Conservation (phyloP, 2,113 vertebrate genomes). For the Dryoscopus gambensis region DNA sequence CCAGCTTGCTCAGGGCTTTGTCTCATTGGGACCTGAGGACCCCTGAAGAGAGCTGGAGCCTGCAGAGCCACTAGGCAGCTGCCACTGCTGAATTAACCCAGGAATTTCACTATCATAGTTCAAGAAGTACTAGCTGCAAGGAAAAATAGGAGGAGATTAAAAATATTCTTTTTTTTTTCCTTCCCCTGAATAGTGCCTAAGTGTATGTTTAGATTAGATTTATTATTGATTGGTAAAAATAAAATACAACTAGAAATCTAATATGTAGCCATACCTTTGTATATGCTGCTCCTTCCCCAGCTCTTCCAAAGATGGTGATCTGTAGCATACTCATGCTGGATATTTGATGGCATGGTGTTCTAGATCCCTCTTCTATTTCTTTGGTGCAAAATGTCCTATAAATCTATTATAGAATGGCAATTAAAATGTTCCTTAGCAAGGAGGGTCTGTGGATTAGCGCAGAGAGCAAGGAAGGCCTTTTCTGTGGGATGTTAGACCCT, state of each 20-base stretch:
- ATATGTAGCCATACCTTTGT: not conserved
- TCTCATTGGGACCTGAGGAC: fast-evolving
- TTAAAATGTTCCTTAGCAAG: not conserved
- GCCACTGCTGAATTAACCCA: not conserved
- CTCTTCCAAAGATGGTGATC: not conserved
- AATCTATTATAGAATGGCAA: not conserved
- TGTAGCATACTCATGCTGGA: fast-evolving
- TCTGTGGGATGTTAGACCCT: not conserved
- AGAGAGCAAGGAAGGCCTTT: not conserved
- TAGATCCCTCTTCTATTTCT: not conserved
- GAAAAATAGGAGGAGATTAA: not conserved
- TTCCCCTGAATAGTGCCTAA: not conserved
- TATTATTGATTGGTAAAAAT: not conserved
- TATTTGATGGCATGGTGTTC: not conserved
- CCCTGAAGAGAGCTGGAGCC: not conserved
- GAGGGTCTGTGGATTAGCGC: not conserved
- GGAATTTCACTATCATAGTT: not conserved
- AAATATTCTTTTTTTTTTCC: not conserved
- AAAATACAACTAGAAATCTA: not conserved
- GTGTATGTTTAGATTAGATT: not conserved
- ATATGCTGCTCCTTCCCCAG: not conserved
- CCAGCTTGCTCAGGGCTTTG: not conserved
- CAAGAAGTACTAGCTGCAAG: not conserved
- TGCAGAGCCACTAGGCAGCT: not conserved
- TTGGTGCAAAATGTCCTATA: not conserved